Evolutionary conservation across 2,797 vertebrate genomes (phyloP).

Genomic region (Spheniscus humboldti): DNA sequence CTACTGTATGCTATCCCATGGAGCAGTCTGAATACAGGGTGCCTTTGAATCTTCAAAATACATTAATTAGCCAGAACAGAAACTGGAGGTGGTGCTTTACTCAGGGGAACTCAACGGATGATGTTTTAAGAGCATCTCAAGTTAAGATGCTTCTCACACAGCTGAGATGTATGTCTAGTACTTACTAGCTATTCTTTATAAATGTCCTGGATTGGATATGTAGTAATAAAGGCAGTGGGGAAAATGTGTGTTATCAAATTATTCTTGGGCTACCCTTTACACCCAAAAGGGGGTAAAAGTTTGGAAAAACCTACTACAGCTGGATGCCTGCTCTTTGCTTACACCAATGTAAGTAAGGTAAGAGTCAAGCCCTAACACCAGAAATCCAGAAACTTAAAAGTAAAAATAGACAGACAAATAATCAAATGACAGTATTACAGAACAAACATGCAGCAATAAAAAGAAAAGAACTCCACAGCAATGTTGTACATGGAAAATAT

Average conservation of each 20-base stretch:
- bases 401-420: neutral
- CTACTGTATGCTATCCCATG: neutral
- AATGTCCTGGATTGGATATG: neutral
- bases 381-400: neutral
- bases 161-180: neutral
- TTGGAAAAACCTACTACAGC: neutral
- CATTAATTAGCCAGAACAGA: neutral
- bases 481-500: neutral
- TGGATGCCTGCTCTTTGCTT: neutral
- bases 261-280: neutral
- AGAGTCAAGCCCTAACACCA: neutral
- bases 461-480: neutral
- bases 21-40: neutral
- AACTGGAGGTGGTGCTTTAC: neutral
- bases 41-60: neutral
- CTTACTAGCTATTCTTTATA: neutral
- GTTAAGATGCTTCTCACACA: neutral
- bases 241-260: neutral
- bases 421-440: neutral
- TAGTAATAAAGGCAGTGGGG: neutral
- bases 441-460: neutral
- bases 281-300: neutral
- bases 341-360: neutral
- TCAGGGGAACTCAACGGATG: neutral
- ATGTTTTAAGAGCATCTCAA: neutral